These are phyloP conservation scores for Mesocentrotus franciscanus DNA, from an alignment of 53 echinoderm and acorn worm species.

Conservation along the genomic window DNA sequence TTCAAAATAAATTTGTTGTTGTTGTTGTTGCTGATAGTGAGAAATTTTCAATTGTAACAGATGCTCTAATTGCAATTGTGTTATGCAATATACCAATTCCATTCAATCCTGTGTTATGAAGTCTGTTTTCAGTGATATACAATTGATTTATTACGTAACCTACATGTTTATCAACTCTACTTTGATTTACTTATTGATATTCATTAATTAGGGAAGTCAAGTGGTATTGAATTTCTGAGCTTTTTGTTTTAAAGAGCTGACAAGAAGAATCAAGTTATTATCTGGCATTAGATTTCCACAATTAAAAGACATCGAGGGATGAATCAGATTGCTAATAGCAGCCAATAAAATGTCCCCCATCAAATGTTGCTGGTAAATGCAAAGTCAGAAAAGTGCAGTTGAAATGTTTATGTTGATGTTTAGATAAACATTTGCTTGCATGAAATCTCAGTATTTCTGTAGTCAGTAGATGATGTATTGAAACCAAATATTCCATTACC, in stretches of 20 bases:
- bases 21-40: not conserved
- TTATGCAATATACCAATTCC: too few relatives aligned
- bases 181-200: too few relatives aligned
- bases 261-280: not conserved
- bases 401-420: not conserved
- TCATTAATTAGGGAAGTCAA: not conserved
- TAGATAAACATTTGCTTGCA: not conserved
- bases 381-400: not conserved
- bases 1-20: not conserved
- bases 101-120: too few relatives aligned
- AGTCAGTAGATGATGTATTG: not conserved
- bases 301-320: not conserved
- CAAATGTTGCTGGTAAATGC: not conserved
- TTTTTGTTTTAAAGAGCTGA: not conserved
- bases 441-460: not conserved
- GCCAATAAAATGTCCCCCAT: not conserved
- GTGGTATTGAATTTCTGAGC: not conserved
- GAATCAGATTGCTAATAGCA: not conserved
- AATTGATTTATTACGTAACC: too few relatives aligned
- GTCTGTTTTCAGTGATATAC: too few relatives aligned
- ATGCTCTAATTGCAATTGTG: too few relatives aligned
- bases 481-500: not conserved
- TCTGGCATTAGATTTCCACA: not conserved
- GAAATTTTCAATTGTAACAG: not conserved
- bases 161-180: too few relatives aligned